Evolutionary conservation across 1,140 invertebrate species (phyloP).

Genomic region (Drosophila sulfurigaster): DNA sequence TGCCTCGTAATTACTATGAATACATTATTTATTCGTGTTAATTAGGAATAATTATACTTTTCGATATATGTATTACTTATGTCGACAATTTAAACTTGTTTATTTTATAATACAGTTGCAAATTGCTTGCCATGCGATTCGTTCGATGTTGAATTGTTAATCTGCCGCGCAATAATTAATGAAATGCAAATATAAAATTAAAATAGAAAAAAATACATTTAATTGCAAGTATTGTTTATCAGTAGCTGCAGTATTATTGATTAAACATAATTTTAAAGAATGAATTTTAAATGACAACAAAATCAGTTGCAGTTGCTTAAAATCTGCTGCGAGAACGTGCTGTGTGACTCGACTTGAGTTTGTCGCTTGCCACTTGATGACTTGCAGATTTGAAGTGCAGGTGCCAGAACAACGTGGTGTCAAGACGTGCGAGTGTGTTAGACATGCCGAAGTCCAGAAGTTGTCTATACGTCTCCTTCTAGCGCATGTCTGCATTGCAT

Average conservation of each 20-base stretch:
- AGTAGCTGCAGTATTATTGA: not conserved
- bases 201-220: constrained; percentile 2
- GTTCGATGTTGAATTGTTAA: not conserved
- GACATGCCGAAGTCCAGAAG: not conserved
- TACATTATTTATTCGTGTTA: constrained; percentile 23
- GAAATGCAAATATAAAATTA: not conserved
- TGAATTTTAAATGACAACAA: not conserved
- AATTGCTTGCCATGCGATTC: constrained; percentile 8
- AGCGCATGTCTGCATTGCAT: not conserved
- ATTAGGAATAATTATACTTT: constrained; percentile 30
- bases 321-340: not conserved
- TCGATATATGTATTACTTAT: constrained; percentile 50
- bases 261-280: not conserved
- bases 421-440: not conserved
- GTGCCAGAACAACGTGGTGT: not conserved
- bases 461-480: not conserved
- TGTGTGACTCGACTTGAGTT: not conserved
- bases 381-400: not conserved
- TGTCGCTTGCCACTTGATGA: not conserved
- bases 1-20: constrained; percentile 17
- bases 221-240: constrained; percentile 3
- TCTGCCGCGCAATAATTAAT: constrained; percentile 3
- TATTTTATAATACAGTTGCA: constrained; percentile 47
- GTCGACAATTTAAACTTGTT: constrained; percentile 23
- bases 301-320: not conserved